phyloP scores from a whole-genome alignment of 92 coral and sea anemone genomes.

The Siderastrea siderea region DNA sequence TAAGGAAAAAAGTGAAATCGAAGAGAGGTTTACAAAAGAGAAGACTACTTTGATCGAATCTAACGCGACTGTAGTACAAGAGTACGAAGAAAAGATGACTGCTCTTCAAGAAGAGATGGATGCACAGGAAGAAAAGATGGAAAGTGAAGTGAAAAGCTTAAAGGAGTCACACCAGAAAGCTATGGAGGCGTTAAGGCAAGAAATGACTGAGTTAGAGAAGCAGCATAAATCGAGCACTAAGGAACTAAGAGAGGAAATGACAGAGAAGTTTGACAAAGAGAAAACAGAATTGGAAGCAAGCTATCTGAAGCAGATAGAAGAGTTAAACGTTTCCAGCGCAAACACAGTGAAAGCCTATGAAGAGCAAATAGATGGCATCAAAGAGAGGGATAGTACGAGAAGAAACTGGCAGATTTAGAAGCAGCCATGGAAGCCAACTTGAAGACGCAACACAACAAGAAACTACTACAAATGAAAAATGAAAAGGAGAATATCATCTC shows the following conservation, averaged over 20 bases:
- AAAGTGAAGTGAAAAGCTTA: conserved; percentile 14
- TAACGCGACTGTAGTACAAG: conserved; percentile 43
- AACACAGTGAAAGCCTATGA: conserved; percentile 26
- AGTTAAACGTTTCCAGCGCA: conserved; percentile 11
- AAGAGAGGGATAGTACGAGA: conserved; percentile 34
- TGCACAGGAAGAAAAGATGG: conserved; percentile 27
- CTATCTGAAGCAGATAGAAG: conserved; percentile 28
- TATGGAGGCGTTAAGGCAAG: conserved; percentile 4
- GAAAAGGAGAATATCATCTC: conserved; percentile 43
- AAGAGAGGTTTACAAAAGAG: conserved; percentile 32
- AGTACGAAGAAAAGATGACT: conserved; percentile 42
- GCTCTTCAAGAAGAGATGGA: conserved; percentile 25
- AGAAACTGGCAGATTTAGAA: conserved; percentile 46
- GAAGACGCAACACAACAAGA: conserved; percentile 34
- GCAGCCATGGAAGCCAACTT: conserved; percentile 42
- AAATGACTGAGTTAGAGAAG: conserved; percentile 30
- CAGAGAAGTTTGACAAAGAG: conserved; percentile 8
- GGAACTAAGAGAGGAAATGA: conserved; percentile 34
- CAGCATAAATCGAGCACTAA: conserved; percentile 22
- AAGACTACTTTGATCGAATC: conserved; percentile 29
- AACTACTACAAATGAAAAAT: conserved; percentile 29
- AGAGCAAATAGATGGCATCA: conserved; percentile 13
- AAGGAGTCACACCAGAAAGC: conserved; percentile 45
- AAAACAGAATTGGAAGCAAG: conserved; percentile 25
- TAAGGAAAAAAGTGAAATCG: conserved; percentile 69